These are phyloP conservation scores for Dromas ardeola DNA, from an alignment of 2,113 vertebrate genomes.

Conservation along the genomic window DNA sequence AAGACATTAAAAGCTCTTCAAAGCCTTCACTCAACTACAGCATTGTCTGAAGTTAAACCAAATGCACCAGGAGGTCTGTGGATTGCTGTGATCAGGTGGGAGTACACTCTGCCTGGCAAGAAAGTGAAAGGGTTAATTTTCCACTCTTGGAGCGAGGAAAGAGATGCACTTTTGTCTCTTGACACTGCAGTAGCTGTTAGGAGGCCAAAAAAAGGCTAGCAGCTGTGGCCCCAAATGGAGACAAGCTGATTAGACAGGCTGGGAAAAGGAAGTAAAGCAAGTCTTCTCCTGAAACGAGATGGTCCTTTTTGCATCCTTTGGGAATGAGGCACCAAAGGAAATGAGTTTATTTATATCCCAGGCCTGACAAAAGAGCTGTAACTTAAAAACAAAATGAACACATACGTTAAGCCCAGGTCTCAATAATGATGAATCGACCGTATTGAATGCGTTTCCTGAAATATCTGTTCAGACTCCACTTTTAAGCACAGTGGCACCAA, in stretches of 20 bases:
- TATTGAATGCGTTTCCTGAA: neutral
- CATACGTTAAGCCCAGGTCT: neutral
- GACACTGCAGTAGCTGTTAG: neutral
- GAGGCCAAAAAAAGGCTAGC: neutral
- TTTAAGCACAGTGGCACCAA: neutral
- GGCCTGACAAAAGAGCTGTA: neutral
- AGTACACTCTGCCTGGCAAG: neutral
- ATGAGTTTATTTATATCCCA: neutral
- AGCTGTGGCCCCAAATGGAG: neutral
- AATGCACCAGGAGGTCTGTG: neutral
- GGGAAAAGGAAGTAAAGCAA: neutral
- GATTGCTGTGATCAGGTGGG: neutral
- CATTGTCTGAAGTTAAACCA: neutral
- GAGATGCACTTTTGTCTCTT: neutral
- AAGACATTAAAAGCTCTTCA: neutral
- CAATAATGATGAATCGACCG: fast-evolving
- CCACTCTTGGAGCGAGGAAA: neutral
- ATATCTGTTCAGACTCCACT: neutral
- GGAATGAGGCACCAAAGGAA: neutral
- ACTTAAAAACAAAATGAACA: neutral
- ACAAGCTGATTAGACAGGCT: neutral
- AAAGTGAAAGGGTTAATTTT: neutral
- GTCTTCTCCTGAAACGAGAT: neutral
- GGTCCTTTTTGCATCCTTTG: neutral
- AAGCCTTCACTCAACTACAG: neutral